These are phyloP conservation scores for Leptinotarsa texana DNA, from an alignment of 1,140 invertebrate genomes.

Conservation along the genomic window DNA sequence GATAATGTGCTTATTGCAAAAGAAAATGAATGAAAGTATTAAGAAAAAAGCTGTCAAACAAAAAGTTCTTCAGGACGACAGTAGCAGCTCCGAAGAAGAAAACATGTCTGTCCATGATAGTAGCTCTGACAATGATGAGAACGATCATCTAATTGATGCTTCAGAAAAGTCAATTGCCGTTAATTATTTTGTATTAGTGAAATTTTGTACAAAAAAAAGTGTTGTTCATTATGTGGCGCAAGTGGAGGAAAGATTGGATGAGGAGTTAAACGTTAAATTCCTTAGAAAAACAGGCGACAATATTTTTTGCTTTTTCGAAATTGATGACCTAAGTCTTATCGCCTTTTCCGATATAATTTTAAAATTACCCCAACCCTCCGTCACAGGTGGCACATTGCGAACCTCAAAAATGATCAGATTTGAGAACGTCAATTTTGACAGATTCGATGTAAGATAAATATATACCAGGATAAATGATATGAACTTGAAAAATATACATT, in stretches of 20 bases:
- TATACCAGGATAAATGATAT: too few species aligned
- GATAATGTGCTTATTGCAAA: constrained; percentile 1
- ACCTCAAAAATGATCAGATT: too few species aligned
- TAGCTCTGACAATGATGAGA: background rate
- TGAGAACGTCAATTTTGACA: too few species aligned
- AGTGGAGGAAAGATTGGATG: background rate
- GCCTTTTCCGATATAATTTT: constrained; percentile 1
- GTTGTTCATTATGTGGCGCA: background rate
- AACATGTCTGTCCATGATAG: constrained; percentile 7
- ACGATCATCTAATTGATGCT: background rate
- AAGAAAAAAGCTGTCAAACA: background rate
- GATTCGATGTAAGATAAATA: too few species aligned
- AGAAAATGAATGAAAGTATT: constrained; percentile 1
- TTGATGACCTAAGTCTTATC: background rate
- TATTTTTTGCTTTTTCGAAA: background rate
- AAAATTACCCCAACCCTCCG: background rate
- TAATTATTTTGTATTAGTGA: background rate
- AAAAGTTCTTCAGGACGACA: background rate
- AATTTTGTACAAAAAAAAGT: constrained; percentile 1
- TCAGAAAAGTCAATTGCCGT: background rate
- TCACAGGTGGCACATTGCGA: too few species aligned
- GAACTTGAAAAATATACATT: background rate
- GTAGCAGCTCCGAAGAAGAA: background rate
- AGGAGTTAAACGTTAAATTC: background rate
- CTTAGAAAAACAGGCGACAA: background rate